These are phyloP conservation scores for Mya arenaria DNA, from an alignment of 1,140 invertebrate species.

Conservation along the genomic window DNA sequence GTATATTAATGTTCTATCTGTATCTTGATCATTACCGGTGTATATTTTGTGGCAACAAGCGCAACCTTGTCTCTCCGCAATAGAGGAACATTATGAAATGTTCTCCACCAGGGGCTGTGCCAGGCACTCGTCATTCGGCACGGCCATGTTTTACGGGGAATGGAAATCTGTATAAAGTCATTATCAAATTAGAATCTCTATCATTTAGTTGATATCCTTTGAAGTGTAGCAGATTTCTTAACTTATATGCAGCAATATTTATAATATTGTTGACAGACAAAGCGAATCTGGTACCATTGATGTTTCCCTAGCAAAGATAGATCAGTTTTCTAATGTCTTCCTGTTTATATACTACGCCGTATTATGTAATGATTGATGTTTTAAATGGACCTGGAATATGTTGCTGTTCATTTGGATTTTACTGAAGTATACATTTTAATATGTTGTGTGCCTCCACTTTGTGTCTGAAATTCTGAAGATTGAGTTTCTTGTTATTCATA, in stretches of 20 bases:
- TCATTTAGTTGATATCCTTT: conserved; percentile 33
- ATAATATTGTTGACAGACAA: conserved; percentile 31
- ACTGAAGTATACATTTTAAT: too few relatives aligned
- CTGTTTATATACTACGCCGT: conserved; percentile 23
- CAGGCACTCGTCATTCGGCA: conserved; percentile 28
- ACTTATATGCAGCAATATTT: conserved; percentile 51
- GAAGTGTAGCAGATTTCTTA: conserved; percentile 24
- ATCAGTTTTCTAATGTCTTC: conserved; percentile 15
- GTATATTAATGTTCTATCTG: too few relatives aligned
- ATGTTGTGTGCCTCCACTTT: too few relatives aligned
- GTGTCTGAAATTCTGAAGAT: too few relatives aligned
- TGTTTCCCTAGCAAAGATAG: conserved; percentile 22
- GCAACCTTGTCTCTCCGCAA: too few relatives aligned
- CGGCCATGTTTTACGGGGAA: conserved; percentile 48
- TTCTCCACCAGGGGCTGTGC: too few relatives aligned
- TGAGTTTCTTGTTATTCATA: too few relatives aligned
- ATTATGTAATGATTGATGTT: conserved; percentile 42
- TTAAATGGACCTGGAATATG: too few relatives aligned
- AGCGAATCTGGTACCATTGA: conserved; percentile 31
- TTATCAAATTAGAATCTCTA: conserved; percentile 42
- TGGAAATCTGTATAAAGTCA: conserved; percentile 35
- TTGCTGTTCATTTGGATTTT: too few relatives aligned
- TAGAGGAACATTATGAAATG: too few relatives aligned
- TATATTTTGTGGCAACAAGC: too few relatives aligned
- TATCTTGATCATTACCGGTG: too few relatives aligned